Base-by-base conservation (phyloP, 2,797 vertebrate genomes). In the Squalus acanthias region DNA sequence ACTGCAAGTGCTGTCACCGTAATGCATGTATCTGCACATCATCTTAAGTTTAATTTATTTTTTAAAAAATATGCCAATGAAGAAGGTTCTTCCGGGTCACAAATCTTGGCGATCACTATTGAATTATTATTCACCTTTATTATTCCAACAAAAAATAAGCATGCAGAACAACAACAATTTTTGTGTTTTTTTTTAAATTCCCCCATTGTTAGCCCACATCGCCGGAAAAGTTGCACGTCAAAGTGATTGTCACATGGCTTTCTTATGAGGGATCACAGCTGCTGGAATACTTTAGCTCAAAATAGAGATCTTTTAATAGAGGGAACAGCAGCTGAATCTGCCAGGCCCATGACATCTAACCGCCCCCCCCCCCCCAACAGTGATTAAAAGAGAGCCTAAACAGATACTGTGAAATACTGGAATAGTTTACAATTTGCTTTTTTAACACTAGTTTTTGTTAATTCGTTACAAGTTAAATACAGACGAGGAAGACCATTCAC, bases 251-350 rank as follows among this genome's bases (percentile, higher is more conserved):
- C 63, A 15, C 12, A 20, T n/a, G 8, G 63, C 63, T 39, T 93
- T 93, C n/a, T 93, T 39, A 39, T 39, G 15, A 67, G n/a, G 15
- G 33, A 22, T 74, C 94, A 53, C 67, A 95, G 69, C 29, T 53
- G 65, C 67, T 53, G 12, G 46, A 53, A 13, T 33, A 29, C 46
- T 74, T 95, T 33, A 95, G 53, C 69, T 53, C 69, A 95, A 95
- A 95, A 74, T 95, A 95, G 94, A 74, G 15, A 95, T 95, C 46
- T 74, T 95, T 95, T 74, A 70, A 95, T 95, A 74, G 94, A 29
- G 20, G 69, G 74, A 95, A 57, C 69, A 72, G 1, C 50, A 53
- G 69, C 50, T 74, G 94, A 74, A 57, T 15, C 69, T 53, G 26
- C 13, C 63, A 92, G 15, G 57, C 89, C 60, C 79, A 85, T 60